Base-by-base conservation (phyloP, 2,888 invertebrate species). In the Pharmacophagus antenor region DNA sequence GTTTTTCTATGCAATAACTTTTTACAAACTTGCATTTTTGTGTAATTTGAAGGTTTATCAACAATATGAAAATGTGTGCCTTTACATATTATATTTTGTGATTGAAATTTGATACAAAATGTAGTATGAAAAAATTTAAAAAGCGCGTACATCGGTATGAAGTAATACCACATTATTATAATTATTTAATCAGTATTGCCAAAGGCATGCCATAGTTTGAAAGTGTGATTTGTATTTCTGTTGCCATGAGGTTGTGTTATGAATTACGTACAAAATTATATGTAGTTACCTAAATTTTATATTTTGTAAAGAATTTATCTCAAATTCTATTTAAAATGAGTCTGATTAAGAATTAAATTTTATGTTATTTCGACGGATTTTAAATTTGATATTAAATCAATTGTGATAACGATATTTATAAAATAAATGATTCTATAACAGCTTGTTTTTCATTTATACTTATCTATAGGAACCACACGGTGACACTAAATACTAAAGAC, bases 211-310 rank as follows among this genome's bases (percentile, higher is more conserved):
- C 85, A 88, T 87, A 83, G 69, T 71, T 57, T 62, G 62, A 49
- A 59, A 65, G 67, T 77, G 74, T 77, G 69, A 69, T 75, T 51
- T 70, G 74, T 77, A 69, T 74, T 72, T 68, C 67, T 70, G 76
- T 83, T 88, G 88, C 88, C 87, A 85, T 82, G 69, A 73, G 86
- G 88, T 88, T 88, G 88, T 89, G 87, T 88, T 85, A 80, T 76
- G 62, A 79, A 54, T 54, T 25, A 71, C 85, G 84, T 88, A 88
- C 85, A 88, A 86, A 85, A 79, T 73, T 76, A 64, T 79, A 77
- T 81, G 70, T 76, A 84, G 88, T 89, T 89, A 88, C 88, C 89
- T 81, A 83, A 84, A 85, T 68, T 67, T 77, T 80, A 77, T 79
- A 82, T 77, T 76, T 76, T 79, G 74, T 77, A 77, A 55, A 80